A percentile compares a stretch with the other conserved stretches of the same genome.
phyloP scores from a whole-genome alignment of 2,113 vertebrate species.

The Burhinus oedicnemus region DNA sequence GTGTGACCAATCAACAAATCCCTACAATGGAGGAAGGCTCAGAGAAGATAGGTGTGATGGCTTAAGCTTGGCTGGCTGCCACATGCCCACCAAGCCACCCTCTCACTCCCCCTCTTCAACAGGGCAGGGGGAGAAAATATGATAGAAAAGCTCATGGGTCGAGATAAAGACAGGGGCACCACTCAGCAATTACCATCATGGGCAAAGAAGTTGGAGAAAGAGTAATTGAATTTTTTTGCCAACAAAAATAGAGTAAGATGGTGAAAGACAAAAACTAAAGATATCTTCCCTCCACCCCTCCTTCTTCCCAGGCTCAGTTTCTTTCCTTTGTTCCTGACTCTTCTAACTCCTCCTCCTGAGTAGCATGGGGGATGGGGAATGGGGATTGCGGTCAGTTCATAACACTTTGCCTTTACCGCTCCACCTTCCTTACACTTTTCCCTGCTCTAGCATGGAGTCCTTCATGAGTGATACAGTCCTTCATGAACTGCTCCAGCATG shows the following conservation, averaged over 20 bases:
- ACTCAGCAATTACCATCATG: background rate
- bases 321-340: background rate
- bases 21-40: background rate
- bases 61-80: background rate
- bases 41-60: background rate
- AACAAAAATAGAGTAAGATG: background rate
- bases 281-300: background rate
- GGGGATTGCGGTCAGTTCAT: accelerated
- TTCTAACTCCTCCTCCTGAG: background rate
- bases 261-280: background rate
- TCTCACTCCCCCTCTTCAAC: background rate
- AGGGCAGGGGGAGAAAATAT: background rate
- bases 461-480: background rate
- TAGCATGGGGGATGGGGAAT: background rate
- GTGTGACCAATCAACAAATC: background rate
- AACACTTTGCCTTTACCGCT: background rate
- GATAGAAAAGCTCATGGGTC: background rate
- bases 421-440: background rate
- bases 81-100: background rate
- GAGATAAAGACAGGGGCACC: background rate
- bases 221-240: background rate
- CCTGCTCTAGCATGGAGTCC: accelerated
- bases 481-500: background rate
- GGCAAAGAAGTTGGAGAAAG: background rate
- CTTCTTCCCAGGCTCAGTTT: background rate